Evolutionary conservation across 1,140 invertebrate species (phyloP).

Genomic region (Matsumurasca onukii): DNA sequence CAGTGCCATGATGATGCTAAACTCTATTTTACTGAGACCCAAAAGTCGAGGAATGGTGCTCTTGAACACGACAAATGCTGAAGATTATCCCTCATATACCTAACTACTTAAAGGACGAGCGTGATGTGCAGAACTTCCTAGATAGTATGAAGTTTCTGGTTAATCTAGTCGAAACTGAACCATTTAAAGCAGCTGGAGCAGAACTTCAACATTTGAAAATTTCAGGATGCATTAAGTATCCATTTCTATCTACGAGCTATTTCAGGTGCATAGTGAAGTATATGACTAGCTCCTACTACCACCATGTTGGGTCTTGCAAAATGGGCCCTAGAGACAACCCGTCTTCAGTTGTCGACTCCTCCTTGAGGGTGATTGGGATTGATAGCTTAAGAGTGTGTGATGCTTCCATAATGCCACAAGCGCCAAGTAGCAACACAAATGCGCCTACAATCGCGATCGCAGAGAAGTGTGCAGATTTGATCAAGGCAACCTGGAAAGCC

Average conservation of each 20-base stretch:
- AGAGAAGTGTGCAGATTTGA: conserved; percentile 43
- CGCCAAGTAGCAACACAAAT: conserved; percentile 46
- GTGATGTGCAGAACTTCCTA: background rate
- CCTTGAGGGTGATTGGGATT: conserved; percentile 52
- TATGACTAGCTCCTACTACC: conserved; percentile 83
- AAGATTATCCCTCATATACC: conserved; percentile 7
- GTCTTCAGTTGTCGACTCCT: conserved; percentile 77
- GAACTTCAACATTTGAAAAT: conserved; percentile 65
- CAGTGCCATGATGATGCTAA: background rate
- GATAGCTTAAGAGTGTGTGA: conserved; percentile 49
- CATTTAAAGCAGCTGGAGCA: conserved; percentile 49
- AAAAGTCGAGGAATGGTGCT: conserved; percentile 14
- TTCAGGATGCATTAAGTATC: conserved; percentile 67
- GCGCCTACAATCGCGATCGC: conserved; percentile 46
- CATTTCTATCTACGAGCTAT: too few relatives aligned
- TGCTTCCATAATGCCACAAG: too few relatives aligned
- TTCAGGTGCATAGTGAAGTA: conserved; percentile 83
- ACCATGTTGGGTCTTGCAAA: conserved; percentile 76
- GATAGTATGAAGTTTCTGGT: conserved; percentile 37
- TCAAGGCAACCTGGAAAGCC: conserved; percentile 29
- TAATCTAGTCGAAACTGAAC: conserved; percentile 32
- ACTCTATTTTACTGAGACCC: background rate
- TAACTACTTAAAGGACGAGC: background rate
- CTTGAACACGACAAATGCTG: background rate
- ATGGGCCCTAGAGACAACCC: conserved; percentile 77